phyloP scores from a whole-genome alignment of 2,113 vertebrate genomes.

The Bungarus multicinctus region DNA sequence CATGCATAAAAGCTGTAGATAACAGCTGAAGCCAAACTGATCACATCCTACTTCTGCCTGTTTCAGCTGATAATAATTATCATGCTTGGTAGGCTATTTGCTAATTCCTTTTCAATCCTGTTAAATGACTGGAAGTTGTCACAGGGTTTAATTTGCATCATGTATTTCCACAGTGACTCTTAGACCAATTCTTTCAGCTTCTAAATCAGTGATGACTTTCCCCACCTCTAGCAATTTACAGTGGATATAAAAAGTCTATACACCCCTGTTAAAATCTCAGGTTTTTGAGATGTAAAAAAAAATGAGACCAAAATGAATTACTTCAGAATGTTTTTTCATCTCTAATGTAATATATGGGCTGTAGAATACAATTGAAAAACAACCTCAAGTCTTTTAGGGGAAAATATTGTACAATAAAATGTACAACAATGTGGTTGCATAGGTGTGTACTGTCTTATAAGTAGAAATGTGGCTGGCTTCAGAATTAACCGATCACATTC shows the following conservation, averaged over 20 bases:
- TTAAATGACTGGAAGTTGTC: constrained; percentile 23
- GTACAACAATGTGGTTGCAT: not conserved
- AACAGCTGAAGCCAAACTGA: not conserved
- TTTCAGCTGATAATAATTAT: not conserved
- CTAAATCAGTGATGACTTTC: not conserved
- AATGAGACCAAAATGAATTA: not conserved
- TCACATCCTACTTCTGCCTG: not conserved
- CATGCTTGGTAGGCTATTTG: not conserved
- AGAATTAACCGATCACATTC: too few species aligned
- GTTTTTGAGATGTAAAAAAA: not conserved
- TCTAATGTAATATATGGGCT: not conserved
- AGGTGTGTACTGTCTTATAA: too few species aligned
- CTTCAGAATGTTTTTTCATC: not conserved
- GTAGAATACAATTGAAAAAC: not conserved
- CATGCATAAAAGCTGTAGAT: not conserved
- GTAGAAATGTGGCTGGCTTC: too few species aligned
- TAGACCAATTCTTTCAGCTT: not conserved
- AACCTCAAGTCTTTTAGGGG: not conserved
- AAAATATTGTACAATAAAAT: not conserved
- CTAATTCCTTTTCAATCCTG: constrained; percentile 13
- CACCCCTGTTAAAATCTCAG: not conserved
- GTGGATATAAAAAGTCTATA: not conserved
- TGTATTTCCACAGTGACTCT: not conserved
- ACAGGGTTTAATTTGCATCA: constrained; percentile 17
- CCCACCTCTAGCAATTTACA: not conserved